Percentiles rank a stretch among this genome's conserved stretches.
These are phyloP conservation scores for Eupeodes luniger DNA, from an alignment of 2,888 invertebrate genomes.

Conservation along the genomic window DNA sequence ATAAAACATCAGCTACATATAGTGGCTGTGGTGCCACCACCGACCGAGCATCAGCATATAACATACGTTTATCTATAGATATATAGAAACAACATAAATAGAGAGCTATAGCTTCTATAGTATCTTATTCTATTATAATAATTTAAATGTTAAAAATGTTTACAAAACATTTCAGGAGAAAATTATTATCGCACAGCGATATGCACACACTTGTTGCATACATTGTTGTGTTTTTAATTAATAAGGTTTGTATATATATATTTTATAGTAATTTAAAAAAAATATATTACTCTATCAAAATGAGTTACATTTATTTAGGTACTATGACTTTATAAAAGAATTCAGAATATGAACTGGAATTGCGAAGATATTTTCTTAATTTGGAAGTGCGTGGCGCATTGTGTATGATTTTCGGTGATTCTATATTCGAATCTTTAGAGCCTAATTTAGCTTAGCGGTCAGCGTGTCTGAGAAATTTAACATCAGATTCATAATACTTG, in stretches of 20 bases:
- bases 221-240: slow-evolving; percentile 82
- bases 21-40: slow-evolving; percentile 5
- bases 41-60: slow-evolving; percentile 2
- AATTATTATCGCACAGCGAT: slow-evolving; percentile 80
- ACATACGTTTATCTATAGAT: slow-evolving; percentile 8
- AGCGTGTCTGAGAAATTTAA: no score
- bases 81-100: slow-evolving; percentile 34
- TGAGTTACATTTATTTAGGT: no score
- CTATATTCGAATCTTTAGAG: not conserved
- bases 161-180: slow-evolving; percentile 84
- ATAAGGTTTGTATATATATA: slow-evolving; percentile 80
- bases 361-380: not conserved
- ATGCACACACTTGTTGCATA: slow-evolving; percentile 79
- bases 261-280: slow-evolving; percentile 3
- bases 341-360: slow-evolving; percentile 7
- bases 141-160: slow-evolving; percentile 83
- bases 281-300: no score
- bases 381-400: not conserved
- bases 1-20: not conserved
- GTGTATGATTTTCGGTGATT: not conserved
- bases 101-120: slow-evolving; percentile 44
- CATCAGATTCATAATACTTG: no score
- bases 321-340: no score
- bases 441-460: no score
- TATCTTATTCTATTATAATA: slow-evolving; percentile 40